Percentiles rank a stretch among this genome's conserved stretches.
phyloP scores from a whole-genome alignment of 2,797 vertebrate species.

The Tolypeutes matacus region DNA sequence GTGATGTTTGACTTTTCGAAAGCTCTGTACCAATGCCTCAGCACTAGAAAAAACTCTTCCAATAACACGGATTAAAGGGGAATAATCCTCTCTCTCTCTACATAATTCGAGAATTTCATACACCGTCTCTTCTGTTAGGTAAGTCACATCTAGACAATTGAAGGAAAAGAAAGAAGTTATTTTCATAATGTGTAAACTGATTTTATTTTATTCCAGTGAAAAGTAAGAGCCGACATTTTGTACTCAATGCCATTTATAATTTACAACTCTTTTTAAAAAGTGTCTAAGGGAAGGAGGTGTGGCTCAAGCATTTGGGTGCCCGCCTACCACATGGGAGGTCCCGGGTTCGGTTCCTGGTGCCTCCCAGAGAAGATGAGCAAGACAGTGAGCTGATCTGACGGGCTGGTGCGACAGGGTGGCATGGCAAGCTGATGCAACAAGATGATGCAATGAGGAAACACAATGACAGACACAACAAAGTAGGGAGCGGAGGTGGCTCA shows the following conservation, averaged over 20 bases:
- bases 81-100: conserved; percentile 94
- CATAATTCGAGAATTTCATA: conserved; percentile 95
- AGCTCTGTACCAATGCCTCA: conserved; percentile 95
- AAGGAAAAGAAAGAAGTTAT: conserved; percentile 45
- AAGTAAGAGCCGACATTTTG: neutral
- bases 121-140: conserved; percentile 95
- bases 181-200: neutral
- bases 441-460: too few species aligned
- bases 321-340: too few species aligned
- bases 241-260: neutral
- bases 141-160: conserved; percentile 92
- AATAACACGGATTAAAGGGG: conserved; percentile 94
- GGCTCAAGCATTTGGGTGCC: too few species aligned
- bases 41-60: conserved; percentile 97
- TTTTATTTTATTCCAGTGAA: neutral
- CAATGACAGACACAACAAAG: too few species aligned
- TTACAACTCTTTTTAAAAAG: neutral
- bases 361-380: too few species aligned
- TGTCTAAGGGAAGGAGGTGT: too few species aligned
- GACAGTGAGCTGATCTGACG: too few species aligned
- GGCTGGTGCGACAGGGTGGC: too few species aligned
- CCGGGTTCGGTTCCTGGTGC: too few species aligned
- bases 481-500: too few species aligned
- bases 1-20: conserved; percentile 92
- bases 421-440: too few species aligned